Base-by-base conservation (phyloP, 1,140 invertebrate species). In the Zaprionus vittiger region DNA sequence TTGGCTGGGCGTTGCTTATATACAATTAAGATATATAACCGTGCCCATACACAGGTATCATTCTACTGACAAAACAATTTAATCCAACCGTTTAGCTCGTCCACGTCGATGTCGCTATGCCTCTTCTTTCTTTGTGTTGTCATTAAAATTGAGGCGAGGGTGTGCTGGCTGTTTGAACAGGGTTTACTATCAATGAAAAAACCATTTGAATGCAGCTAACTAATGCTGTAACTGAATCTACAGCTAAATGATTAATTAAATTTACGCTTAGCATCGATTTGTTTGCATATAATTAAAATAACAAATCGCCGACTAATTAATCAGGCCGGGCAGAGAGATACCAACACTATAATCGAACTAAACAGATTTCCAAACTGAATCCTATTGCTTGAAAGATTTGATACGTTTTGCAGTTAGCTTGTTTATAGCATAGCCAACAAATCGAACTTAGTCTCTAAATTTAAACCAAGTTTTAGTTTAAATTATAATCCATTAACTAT, bases 251-350 rank as follows among this genome's bases (percentile, higher is more conserved):
- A 81, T 87, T 84, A 89, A 82, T 80, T 84, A 85, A 57, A 74
- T 70, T 72, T 80, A 73, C 79, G 54, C 70, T 72, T 47, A 73
- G 61, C 66, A 80, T 77, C 79, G 73, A 82, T 80, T 90, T 91
- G 86, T 90, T 90, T 90, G 79, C 68, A 82, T 83, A 76, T 91
- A 90, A 85, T 90, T 90, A 90, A 85, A 85, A 37, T 57, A 64
- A 49, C 79, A 82, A 85, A 90, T 85, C 82, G 59, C 28, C 72
- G 73, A 79, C 79, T 73, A 81, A 59, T 44, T 41, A 17, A 47
- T 47, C 41, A 9, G 41, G n/a, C 6, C n/a, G 6, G 22, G 17
- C 15, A 47, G 56, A 44, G 61, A 41, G 26, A 52, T 4, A 62
- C 26, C 68, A 69, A 65, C n/a, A 9, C 7, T 9, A 20, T 47